Evolutionary conservation across 2,797 vertebrate species (phyloP), one percentile per base, ranked within the genome.

Genomic region (Coendou prehensilis): DNA sequence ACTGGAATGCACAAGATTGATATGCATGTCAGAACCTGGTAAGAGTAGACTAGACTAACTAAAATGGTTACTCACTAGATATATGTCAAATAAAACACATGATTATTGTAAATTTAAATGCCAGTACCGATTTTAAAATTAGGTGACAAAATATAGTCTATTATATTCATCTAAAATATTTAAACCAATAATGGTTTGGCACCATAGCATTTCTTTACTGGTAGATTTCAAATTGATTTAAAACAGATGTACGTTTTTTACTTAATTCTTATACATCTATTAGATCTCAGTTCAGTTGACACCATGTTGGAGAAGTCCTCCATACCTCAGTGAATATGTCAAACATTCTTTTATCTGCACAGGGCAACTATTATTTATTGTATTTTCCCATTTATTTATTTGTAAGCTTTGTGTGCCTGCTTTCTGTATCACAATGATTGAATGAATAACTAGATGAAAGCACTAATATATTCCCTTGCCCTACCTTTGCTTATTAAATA

Each of bases 181-280:
- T 67, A 94, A 94, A 56, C 0, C 6, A 94, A 80, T 59, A 81
- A 57, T 71, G 2, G 50, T 37, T 73, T 83, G 23, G 4, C 4
- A 9, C 37, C 8, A 75, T 14, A 33, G 13, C 18, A 47, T 61
- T 73, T 69, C 84, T 83, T 92, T 37, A 89, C 22, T 81, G 17
- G 30, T 80, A 76, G 20, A 89, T 91, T 94, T 93, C 26, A 85
- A n/a, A 22, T 96, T 94, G 22, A 30, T 26, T 80, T 91, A 37
- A 90, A 92, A 78, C 26, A 45, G 52, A 22, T 1, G 11, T 52
- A 22, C 17, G 61, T 56, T 18, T 78, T 78, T 84, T 89, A 22
- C 30, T 83, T 47, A 86, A 82, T 73, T 81, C 18, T 86, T 75
- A 41, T 1, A 33, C 9, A 64, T 76, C 50, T 14, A 59, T 67